These are phyloP conservation scores for Glossosoma conforme DNA, from an alignment of 1,140 invertebrate species.

Conservation along the genomic window DNA sequence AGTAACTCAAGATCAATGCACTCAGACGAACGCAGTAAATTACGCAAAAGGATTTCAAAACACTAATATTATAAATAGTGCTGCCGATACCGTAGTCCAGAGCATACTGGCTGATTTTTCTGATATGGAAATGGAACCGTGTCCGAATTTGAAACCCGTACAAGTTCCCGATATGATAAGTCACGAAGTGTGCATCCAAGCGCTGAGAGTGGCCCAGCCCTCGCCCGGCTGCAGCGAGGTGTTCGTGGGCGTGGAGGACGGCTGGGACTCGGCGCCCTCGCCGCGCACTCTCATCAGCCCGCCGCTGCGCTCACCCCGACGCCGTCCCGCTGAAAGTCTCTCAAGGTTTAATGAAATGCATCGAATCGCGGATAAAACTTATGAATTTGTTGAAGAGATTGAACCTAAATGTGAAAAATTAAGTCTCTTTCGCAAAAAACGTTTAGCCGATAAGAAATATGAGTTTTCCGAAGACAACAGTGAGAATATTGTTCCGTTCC, in stretches of 20 bases:
- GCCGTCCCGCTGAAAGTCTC: slow-evolving; percentile 47
- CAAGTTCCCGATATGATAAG: slow-evolving; percentile 46
- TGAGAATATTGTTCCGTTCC: slow-evolving; percentile 78
- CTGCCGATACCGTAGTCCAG: slow-evolving; percentile 42
- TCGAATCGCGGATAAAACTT: slow-evolving; percentile 67
- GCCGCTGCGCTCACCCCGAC: slow-evolving; percentile 43
- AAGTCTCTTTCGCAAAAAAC: slow-evolving; percentile 71
- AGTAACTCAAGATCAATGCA: slow-evolving; percentile 21
- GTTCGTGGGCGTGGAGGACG: slow-evolving; percentile 44
- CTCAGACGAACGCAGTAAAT: slow-evolving; percentile 1
- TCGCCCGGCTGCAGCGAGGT: slow-evolving; percentile 40
- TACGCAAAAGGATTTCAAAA: slow-evolving; percentile 1
- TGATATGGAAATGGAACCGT: slow-evolving; percentile 46
- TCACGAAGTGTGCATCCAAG: slow-evolving; percentile 48
- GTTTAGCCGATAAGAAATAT: slow-evolving; percentile 86
- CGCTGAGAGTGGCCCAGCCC: slow-evolving; percentile 25
- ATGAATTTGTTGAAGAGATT: slow-evolving; percentile 78
- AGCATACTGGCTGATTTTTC: slow-evolving; percentile 50
- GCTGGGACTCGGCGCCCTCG: slow-evolving; percentile 48
- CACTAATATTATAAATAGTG: neutral
- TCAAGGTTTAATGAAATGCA: slow-evolving; percentile 53
- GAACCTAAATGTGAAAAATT: slow-evolving; percentile 76
- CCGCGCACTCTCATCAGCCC: slow-evolving; percentile 48
- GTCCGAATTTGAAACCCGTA: slow-evolving; percentile 41
- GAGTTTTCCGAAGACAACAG: slow-evolving; percentile 84